Evolutionary conservation across 53 echinoderm and acorn worm species (phyloP), one percentile per base, ranked within the genome.

Genomic region (Paracentrotus lividus): DNA sequence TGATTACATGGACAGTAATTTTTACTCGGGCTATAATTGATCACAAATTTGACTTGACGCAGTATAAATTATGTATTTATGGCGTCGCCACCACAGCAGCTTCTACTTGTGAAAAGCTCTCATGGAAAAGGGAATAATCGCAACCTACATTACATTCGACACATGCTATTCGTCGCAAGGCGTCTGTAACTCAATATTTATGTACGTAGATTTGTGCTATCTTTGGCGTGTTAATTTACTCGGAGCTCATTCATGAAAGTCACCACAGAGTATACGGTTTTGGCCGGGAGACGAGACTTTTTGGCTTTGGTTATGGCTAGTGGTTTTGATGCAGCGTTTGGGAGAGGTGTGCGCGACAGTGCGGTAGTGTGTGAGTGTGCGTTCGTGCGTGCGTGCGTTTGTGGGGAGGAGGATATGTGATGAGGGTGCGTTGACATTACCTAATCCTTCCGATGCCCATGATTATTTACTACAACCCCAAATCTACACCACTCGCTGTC

Each of bases 231-330:
- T 81, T 47, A 81, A 72, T 81, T 81, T 38, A 47, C n/a, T 81
- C 47, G 81, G 4, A 15, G 20, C 47, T 81, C 81, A 81, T 81
- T 81, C 81, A 81, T 81, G 81, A 81, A 81, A 81, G 81, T 81
- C 81, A 47, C 47, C 12, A 10, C 49, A 81, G 81, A 26, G 81
- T 14, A 47, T n/a, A n/a, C n/a, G 81, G 44, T 45, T 26, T 81
- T n/a, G 81, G n/a, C n/a, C n/a, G n/a, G n/a, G n/a, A n/a, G n/a
- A n/a, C n/a, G n/a, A n/a, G n/a, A n/a, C n/a, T n/a, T n/a, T n/a
- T n/a, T n/a, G n/a, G n/a, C n/a, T n/a, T n/a, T n/a, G 44, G 47
- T 44, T 81, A 1, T 81, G 49, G 26, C 47, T 14, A 16, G 81
- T n/a, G 47, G 81, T n/a, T 42, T 49, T 1, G 47, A 81, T 26